Percentiles rank a stretch among this genome's conserved stretches.
Conservation (phyloP, 1,140 invertebrate genomes). For the Tetramorium simillimum region DNA sequence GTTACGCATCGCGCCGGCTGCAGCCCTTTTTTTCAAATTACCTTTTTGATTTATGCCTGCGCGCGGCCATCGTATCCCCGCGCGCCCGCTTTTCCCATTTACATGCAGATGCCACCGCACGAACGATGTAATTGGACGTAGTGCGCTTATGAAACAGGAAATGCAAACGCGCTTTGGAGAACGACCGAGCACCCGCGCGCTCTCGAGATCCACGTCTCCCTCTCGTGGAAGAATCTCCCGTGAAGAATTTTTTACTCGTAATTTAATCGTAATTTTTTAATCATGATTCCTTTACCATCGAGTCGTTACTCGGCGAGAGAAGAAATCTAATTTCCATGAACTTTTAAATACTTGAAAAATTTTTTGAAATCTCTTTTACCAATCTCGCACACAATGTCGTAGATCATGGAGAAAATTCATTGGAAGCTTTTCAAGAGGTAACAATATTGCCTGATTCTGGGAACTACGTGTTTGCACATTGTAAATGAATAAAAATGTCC, state of each 20-base stretch:
- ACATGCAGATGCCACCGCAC: slow-evolving; percentile 70
- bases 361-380: background rate
- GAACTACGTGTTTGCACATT: background rate
- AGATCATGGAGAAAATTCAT: background rate
- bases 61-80: slow-evolving; percentile 59
- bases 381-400: background rate
- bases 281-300: background rate
- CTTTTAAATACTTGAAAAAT: background rate
- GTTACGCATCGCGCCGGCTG: slow-evolving; percentile 51
- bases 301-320: background rate
- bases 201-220: slow-evolving; percentile 42
- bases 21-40: slow-evolving; percentile 70
- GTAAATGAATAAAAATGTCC: slow-evolving; percentile 43
- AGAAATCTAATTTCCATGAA: background rate
- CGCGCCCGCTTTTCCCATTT: slow-evolving; percentile 70
- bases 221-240: slow-evolving; percentile 20
- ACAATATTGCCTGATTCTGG: background rate
- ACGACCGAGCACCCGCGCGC: slow-evolving; percentile 32
- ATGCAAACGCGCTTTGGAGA: slow-evolving; percentile 55
- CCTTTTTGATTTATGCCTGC: slow-evolving; percentile 76
- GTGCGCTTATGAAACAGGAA: slow-evolving; percentile 63
- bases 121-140: slow-evolving; percentile 66
- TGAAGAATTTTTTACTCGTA: background rate
- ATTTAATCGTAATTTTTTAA: background rate
- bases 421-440: background rate